Evolutionary conservation across 2,113 vertebrate genomes (phyloP).

Genomic region (Arizona elegans): DNA sequence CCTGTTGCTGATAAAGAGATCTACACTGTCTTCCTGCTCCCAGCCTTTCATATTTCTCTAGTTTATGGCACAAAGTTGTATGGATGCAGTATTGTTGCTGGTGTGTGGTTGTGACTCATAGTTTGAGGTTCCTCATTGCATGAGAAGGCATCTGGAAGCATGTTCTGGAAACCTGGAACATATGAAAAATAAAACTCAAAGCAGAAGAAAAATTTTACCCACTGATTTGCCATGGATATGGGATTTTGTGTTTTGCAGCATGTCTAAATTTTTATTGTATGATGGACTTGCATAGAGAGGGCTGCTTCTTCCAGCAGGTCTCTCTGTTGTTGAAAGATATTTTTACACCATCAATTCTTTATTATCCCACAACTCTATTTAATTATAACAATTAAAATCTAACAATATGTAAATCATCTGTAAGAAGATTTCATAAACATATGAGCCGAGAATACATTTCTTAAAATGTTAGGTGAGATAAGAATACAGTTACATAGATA

Average conservation of each 20-base stretch:
- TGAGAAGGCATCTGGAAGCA: not conserved
- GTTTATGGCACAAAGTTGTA: not conserved
- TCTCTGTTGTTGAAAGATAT: not conserved
- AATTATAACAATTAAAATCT: not conserved
- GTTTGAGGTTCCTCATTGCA: not conserved
- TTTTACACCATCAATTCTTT: not conserved
- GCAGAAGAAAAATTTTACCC: too few relatives aligned
- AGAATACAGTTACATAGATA: slow-evolving; percentile 7
- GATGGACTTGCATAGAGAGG: not conserved
- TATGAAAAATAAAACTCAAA: not conserved
- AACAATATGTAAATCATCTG: not conserved
- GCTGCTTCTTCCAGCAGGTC: not conserved
- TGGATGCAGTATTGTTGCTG: not conserved
- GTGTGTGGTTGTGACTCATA: not conserved
- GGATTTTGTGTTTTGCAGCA: not conserved
- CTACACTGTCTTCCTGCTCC: not conserved
- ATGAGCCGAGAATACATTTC: not conserved
- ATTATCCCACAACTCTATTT: not conserved
- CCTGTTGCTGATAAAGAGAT: not conserved
- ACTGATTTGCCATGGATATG: too few relatives aligned
- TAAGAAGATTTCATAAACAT: not conserved
- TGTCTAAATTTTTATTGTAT: not conserved
- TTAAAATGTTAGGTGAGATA: slow-evolving; percentile 4
- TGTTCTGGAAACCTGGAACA: not conserved
- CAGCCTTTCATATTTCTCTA: too few relatives aligned